A percentile compares a stretch with the other conserved stretches of the same genome.
Evolutionary conservation across 2,888 invertebrate genomes (phyloP).

Genomic region (Cybosia mesomella): DNA sequence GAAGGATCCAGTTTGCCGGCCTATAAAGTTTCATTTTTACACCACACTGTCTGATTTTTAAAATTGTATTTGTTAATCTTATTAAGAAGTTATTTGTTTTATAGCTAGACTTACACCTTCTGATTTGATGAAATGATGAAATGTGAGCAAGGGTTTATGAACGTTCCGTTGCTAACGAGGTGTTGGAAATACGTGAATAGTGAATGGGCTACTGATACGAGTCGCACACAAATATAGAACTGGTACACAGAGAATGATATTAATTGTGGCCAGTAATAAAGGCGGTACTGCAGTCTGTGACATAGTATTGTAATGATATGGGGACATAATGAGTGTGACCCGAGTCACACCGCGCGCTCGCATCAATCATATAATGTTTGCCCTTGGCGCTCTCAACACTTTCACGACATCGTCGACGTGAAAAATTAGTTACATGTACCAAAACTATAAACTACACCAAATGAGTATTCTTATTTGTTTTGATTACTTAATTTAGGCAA

Average conservation of each 20-base stretch:
- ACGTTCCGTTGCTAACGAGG: conserved; percentile 53
- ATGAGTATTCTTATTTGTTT: conserved; percentile 57
- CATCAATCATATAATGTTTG: conserved; percentile 57
- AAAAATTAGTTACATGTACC: conserved; percentile 58
- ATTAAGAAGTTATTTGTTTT: conserved; percentile 54
- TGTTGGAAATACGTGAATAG: conserved; percentile 50
- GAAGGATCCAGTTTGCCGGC: conserved; percentile 60
- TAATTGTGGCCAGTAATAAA: conserved; percentile 61
- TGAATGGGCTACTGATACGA: conserved; percentile 49
- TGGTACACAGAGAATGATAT: conserved; percentile 26
- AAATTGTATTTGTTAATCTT: conserved; percentile 57
- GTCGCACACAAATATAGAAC: conserved; percentile 35
- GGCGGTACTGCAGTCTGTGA: conserved; percentile 56
- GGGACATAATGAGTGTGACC: conserved; percentile 63
- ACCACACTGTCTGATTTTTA: conserved; percentile 55
- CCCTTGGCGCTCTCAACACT: conserved; percentile 65
- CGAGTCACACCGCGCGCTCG: conserved; percentile 55
- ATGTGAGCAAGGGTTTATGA: conserved; percentile 38
- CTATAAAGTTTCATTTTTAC: conserved; percentile 67
- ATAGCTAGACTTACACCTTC: conserved; percentile 51
- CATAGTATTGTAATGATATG: conserved; percentile 52
- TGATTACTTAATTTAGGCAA: conserved; percentile 59
- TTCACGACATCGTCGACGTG: conserved; percentile 42
- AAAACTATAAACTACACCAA: conserved; percentile 46
- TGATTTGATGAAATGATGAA: no score